Percentiles rank a stretch among this genome's conserved stretches.
Evolutionary conservation across 2,113 vertebrate species (phyloP).

Genomic region (Turdus rufiventris): DNA sequence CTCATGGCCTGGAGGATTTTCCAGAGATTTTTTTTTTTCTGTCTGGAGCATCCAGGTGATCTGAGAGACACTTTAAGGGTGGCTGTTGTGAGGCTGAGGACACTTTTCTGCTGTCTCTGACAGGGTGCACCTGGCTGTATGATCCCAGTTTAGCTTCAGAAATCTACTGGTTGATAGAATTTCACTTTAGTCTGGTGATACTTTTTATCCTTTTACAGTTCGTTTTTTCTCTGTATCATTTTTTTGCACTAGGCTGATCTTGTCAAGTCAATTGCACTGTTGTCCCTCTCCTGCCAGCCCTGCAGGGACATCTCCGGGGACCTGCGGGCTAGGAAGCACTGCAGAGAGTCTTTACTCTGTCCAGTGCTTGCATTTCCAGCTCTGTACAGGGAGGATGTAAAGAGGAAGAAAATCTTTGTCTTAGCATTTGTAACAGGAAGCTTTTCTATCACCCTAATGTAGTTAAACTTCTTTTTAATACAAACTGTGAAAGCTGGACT

Average conservation of each 20-base stretch:
- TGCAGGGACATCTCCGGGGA: neutral
- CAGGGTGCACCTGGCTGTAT: neutral
- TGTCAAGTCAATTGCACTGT: slow-evolving; percentile 61
- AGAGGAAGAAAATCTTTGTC: slow-evolving; percentile 31
- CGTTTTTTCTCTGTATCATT: neutral
- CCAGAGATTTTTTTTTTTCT: neutral
- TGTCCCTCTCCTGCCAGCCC: slow-evolving; percentile 20
- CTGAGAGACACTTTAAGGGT: neutral
- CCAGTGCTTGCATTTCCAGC: slow-evolving; percentile 14
- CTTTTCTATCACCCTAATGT: slow-evolving; percentile 61
- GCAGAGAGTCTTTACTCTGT: neutral
- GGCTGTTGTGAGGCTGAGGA: neutral
- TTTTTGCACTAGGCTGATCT: slow-evolving; percentile 63
- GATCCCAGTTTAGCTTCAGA: slow-evolving; percentile 11
- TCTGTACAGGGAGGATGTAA: neutral
- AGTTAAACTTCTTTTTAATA: slow-evolving; percentile 57
- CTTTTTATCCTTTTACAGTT: slow-evolving; percentile 32
- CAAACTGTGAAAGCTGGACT: slow-evolving; percentile 34
- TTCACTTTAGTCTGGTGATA: slow-evolving; percentile 39
- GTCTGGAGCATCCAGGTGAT: neutral
- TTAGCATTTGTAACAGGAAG: slow-evolving; percentile 49
- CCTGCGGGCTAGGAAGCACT: neutral
- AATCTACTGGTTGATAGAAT: slow-evolving; percentile 33
- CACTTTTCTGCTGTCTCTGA: neutral
- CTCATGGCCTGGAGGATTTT: neutral